These are phyloP conservation scores for Sclerodermus sp. DNA, from an alignment of 2,888 invertebrate species.

Conservation along the genomic window DNA sequence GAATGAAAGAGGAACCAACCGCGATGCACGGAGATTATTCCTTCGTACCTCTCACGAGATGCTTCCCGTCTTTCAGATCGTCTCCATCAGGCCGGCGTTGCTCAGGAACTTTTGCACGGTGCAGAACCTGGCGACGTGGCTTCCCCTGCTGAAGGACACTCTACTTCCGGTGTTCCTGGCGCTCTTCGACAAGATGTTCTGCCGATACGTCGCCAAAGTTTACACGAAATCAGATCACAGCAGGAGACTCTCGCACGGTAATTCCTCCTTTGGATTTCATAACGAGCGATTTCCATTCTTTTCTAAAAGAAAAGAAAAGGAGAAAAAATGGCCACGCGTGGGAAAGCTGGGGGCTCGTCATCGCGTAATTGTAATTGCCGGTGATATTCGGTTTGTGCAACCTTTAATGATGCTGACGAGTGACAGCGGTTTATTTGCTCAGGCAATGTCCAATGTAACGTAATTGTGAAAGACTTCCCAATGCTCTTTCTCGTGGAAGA, in stretches of 20 bases:
- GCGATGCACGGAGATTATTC: too few relatives aligned
- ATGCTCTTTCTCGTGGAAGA: conserved; percentile 4
- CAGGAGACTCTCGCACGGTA: conserved; percentile 40
- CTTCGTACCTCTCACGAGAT: too few relatives aligned
- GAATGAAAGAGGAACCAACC: too few relatives aligned
- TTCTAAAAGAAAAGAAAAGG: background rate
- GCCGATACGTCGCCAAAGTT: conserved; percentile 61
- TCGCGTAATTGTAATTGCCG: conserved; percentile 6
- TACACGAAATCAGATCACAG: conserved; percentile 56
- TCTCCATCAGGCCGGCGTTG: conserved; percentile 60
- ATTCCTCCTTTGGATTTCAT: background rate
- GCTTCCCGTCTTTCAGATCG: conserved; percentile 47
- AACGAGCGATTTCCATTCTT: background rate
- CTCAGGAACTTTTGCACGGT: conserved; percentile 60
- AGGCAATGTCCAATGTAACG: too few relatives aligned
- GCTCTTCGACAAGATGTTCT: conserved; percentile 63
- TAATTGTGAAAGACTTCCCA: too few relatives aligned
- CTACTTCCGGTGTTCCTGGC: conserved; percentile 63
- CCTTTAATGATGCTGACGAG: too few relatives aligned
- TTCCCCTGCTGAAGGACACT: conserved; percentile 63
- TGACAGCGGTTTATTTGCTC: too few relatives aligned
- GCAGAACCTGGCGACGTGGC: conserved; percentile 62
- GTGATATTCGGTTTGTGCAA: background rate
- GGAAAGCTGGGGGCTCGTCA: conserved; percentile 5
- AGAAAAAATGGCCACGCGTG: conserved; percentile 8